Evolutionary conservation across 2,113 vertebrate species (phyloP), one percentile per base, ranked within the genome.

Genomic region (Capreolus pygargus): DNA sequence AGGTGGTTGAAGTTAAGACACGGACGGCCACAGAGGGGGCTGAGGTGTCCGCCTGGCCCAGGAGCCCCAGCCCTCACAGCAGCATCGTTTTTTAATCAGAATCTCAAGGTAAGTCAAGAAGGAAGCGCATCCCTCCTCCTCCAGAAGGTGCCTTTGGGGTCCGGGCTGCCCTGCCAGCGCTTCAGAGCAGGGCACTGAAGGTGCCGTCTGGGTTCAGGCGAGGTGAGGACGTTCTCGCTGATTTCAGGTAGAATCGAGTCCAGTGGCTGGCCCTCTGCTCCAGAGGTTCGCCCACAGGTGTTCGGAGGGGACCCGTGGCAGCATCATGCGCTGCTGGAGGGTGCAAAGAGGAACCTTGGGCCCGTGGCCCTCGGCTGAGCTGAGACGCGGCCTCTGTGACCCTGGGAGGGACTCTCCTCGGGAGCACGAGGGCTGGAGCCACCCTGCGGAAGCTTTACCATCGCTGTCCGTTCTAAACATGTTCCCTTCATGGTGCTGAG

Each of bases 161-260:
- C 16, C 0, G 1, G 12, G 58, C n/a, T 7, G 1, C 39, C 7
- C 14, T 36, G 19, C 43, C 6, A 6, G 55, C 21, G 4, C 36
- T 30, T 79, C 45, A 3, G 33, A n/a, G 15, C 21, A 17, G 43
- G 83, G 8, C 33, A 1, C 86, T 6, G 3, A 21, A n/a, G 86
- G 15, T n/a, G 88, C 70, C 39, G 23, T 23, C n/a, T 7, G n/a
- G 79, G 52, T 45, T 50, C 6, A 0, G 3, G 17, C 67, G 87
- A 89, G 96, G 81, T 47, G 43, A 55, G 30, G 84, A 97, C 97
- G 87, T 67, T 98, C 97, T 98, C 96, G 2, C 0, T 0, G 60
- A 95, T 98, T 98, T 98, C 95, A 98, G 98, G 86, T 81, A 92
- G 97, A 90, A 45, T n/a, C 45, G 61, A 36, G 21, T 16, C 45